phyloP scores from a whole-genome alignment of 2,888 invertebrate species.

The Phalangium opilio region DNA sequence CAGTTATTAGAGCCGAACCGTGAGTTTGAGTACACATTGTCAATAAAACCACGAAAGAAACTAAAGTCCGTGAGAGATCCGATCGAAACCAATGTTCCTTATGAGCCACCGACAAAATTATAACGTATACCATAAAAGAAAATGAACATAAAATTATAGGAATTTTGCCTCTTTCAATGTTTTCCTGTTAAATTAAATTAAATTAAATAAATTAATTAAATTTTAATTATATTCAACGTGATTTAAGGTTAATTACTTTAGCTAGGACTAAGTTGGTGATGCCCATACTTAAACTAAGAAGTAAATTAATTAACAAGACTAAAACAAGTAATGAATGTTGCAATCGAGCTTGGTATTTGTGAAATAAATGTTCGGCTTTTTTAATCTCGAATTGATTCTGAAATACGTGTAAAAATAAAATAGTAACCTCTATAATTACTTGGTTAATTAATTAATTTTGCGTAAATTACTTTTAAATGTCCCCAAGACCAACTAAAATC shows the following conservation, averaged over 20 bases:
- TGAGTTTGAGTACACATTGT: slow-evolving; percentile 6
- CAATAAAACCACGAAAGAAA: slow-evolving; percentile 16
- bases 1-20: too few species aligned
- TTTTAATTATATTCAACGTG: too few species aligned
- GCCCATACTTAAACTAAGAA: too few species aligned
- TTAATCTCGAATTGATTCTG: slow-evolving; percentile 16
- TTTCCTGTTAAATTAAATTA: neutral
- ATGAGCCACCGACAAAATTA: slow-evolving; percentile 11
- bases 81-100: slow-evolving; percentile 18
- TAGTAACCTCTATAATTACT: too few species aligned
- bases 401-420: too few species aligned
- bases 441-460: too few species aligned
- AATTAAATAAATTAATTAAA: too few species aligned
- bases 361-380: slow-evolving; percentile 17
- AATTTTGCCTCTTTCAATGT: neutral
- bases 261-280: too few species aligned
- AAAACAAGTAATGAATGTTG: slow-evolving; percentile 20
- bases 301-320: too few species aligned
- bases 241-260: too few species aligned
- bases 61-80: slow-evolving; percentile 13
- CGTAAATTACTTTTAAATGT: too few species aligned
- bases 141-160: neutral
- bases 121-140: slow-evolving; percentile 5
- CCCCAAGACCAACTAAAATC: too few species aligned
- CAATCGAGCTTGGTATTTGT: slow-evolving; percentile 17